Evolutionary conservation across 2,888 invertebrate species (phyloP), one percentile per base, ranked within the genome.

Genomic region (Apodemia zela): DNA sequence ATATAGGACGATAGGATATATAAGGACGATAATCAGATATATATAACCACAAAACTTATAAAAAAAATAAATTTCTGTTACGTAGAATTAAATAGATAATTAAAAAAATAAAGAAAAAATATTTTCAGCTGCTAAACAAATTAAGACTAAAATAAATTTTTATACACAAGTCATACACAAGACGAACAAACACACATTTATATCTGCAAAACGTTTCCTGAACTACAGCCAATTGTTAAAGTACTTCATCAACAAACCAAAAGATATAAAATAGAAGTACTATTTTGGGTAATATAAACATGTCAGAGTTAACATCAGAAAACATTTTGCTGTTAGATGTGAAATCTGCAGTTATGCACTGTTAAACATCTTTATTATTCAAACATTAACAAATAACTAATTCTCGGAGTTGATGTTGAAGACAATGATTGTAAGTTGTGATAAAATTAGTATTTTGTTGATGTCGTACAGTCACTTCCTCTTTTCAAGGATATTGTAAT

Each of bases 401-500:
- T 3, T 38, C 38, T 38, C 42, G 15, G 42, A 42, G 15, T 42
- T 5, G 15, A n/a, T 42, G 15, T 42, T 42, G 42, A 4, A 42
- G 0, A 11, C 38, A 38, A 38, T 38, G 38, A 13, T n/a, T 42
- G 15, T 42, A 15, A 15, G 42, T n/a, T 15, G 42, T 42, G 42
- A 42, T 15, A 42, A 42, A 15, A 54, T 54, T 54, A 54, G 59
- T 62, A 58, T 45, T 18, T 10, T 21, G 54, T 21, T 10, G 5
- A 13, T n/a, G 33, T 35, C 21, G 54, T 17, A 4, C 18, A 13
- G 45, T 38, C 38, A 38, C 51, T 51, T 62, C 62, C 62, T 51
- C 42, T 57, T 21, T 58, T 59, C 47, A 47, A 63, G 47, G 62
- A 47, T 47, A 63, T 10, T 42, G 42, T n/a, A 45, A 10, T 47